Evolutionary conservation across 1,140 invertebrate genomes (phyloP).

Genomic region (Diorhabda elongata): DNA sequence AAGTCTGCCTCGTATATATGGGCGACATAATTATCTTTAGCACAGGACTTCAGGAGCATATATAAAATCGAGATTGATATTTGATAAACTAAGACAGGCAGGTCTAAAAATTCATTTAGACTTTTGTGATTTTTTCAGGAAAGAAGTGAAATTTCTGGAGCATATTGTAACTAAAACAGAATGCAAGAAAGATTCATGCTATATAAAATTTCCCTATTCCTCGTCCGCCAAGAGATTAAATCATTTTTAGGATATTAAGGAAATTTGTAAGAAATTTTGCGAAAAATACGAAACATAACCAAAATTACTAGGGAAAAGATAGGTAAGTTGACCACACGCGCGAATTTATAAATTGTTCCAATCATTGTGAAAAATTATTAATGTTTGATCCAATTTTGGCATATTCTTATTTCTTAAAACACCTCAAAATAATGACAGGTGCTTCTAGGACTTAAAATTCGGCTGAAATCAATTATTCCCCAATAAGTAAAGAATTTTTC

Average conservation of each 20-base stretch:
- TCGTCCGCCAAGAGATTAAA: conserved; percentile 28
- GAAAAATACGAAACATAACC: conserved; percentile 32
- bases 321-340: conserved; percentile 10
- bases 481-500: conserved; percentile 44
- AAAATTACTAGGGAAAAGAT: conserved; percentile 23
- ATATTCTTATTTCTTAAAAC: conserved; percentile 8
- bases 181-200: conserved; percentile 16
- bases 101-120: conserved; percentile 22
- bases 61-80: not conserved
- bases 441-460: conserved; percentile 15
- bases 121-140: conserved; percentile 38
- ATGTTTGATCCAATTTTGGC: conserved; percentile 6
- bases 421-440: conserved; percentile 21
- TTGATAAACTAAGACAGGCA: conserved; percentile 15
- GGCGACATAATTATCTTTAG: conserved; percentile 40
- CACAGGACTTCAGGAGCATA: conserved; percentile 24
- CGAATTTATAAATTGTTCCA: conserved; percentile 21
- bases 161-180: conserved; percentile 33
- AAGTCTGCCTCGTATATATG: conserved; percentile 38
- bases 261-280: conserved; percentile 35
- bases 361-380: conserved; percentile 13
- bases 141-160: conserved; percentile 45
- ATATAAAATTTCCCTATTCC: conserved; percentile 38
- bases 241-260: conserved; percentile 22
- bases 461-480: conserved; percentile 32